Base-by-base conservation (phyloP, 2,113 vertebrate species). In the Grammomys surdaster region DNA sequence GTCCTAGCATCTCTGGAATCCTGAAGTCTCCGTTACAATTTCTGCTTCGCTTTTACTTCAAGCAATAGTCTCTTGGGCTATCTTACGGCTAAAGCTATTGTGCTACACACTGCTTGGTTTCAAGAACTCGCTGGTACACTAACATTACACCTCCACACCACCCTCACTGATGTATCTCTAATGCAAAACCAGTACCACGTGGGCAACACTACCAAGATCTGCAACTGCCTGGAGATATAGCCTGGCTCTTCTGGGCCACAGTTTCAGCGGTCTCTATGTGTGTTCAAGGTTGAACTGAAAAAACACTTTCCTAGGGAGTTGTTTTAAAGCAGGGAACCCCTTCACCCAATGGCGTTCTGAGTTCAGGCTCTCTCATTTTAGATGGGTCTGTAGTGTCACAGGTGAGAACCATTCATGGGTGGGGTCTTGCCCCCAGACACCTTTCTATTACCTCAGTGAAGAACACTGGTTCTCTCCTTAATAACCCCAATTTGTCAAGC, bases 141-240 rank as follows among this genome's bases (percentile, higher is more conserved):
- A 28, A 67, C 4, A 48, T 19, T 19, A 51, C 1, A 24, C 63
- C 16, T 48, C 63, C 43, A 70, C 20, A 67, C 4, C 5, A 22
- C 43, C 46, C 10, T 51, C 17, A 4, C 26, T 51, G 17, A 7
- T 51, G 31, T 51, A 12, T 69, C 84, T 36, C 11, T 87, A 33
- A 51, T 36, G 43, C 4, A 36, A 51, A 69, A 69, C 17, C 43
- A 22, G 60, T 36, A 67, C 17, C 43, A 51, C 31, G 14, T 36
- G 31, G 46, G 65, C 6, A 51, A 51, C 1, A 36, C 16, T 67
- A 26, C 60, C 58, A 85, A 40, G 60, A 67, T 85, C 58, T 43
- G 1, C 81, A 31, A 4, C 26, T 3, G 0, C 1, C 17, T 69
- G 31, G 46, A 51, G 46, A 14, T 4, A 7, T 2, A 70, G 22